These are phyloP conservation scores for Manacus vitellinus DNA, from an alignment of 2,113 vertebrate species.

Conservation along the genomic window DNA sequence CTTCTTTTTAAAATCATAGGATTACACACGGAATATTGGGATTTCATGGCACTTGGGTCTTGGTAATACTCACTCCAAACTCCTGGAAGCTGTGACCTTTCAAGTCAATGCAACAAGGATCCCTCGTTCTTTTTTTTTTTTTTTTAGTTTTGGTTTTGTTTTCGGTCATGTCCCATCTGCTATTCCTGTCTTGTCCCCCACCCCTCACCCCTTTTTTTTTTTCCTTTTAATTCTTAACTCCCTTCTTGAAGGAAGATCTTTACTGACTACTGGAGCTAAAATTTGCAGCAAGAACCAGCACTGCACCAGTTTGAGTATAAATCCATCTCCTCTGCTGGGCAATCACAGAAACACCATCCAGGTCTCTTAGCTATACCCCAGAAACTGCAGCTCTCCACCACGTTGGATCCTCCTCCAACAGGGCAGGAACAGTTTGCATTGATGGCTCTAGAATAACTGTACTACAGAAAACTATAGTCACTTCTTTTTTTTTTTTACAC, in stretches of 20 bases:
- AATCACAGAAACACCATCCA: not conserved
- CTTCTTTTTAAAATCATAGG: not conserved
- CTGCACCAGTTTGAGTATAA: not conserved
- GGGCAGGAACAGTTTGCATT: not conserved
- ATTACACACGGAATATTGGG: not conserved
- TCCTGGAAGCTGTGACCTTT: not conserved
- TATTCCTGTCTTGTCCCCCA: not conserved
- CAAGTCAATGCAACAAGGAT: not conserved
- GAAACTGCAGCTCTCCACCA: not conserved
- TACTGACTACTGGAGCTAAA: not conserved
- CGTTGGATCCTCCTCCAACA: accelerated
- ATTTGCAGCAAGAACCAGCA: not conserved
- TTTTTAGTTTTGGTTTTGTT: not conserved
- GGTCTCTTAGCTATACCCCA: not conserved
- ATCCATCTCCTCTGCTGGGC: not conserved
- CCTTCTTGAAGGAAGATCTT: not conserved
- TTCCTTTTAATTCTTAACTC: not conserved
- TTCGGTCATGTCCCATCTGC: not conserved
- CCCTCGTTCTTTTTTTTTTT: no score
- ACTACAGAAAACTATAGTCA: not conserved
- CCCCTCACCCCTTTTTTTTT: not conserved
- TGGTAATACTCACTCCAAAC: not conserved
- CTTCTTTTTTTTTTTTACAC: not conserved
- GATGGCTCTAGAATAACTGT: not conserved
- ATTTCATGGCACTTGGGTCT: not conserved